Evolutionary conservation across 2,888 invertebrate species (phyloP).

Genomic region (Rapana venosa): DNA sequence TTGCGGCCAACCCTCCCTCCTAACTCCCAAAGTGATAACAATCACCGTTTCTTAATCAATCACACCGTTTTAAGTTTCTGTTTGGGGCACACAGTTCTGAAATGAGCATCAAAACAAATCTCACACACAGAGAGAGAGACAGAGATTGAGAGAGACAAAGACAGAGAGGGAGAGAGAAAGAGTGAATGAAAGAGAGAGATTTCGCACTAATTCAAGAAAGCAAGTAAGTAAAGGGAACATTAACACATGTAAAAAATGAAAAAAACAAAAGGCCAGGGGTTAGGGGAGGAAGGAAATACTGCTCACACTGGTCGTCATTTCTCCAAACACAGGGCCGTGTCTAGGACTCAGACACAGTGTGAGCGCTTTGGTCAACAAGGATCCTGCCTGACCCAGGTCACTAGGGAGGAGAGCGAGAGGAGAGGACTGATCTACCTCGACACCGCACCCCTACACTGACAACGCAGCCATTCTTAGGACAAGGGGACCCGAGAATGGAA

Average conservation of each 20-base stretch:
- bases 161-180: neutral
- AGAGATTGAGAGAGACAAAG: neutral
- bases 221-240: neutral
- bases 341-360: slow-evolving; percentile 34
- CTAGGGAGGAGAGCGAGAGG: too few relatives aligned
- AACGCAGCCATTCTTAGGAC: too few relatives aligned
- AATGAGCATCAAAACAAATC: neutral
- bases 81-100: neutral
- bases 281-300: neutral
- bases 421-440: too few relatives aligned
- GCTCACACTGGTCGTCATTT: slow-evolving; percentile 22
- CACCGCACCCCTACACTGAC: too few relatives aligned
- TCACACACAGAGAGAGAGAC: too few relatives aligned
- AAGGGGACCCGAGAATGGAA: too few relatives aligned
- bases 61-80: neutral
- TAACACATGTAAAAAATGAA: neutral
- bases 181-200: neutral
- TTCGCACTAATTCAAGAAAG: neutral
- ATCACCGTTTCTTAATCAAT: neutral
- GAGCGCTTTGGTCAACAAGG: neutral
- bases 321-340: slow-evolving; percentile 20
- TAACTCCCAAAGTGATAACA: too few relatives aligned
- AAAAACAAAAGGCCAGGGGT: neutral
- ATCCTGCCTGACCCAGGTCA: too few relatives aligned
- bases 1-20: too few relatives aligned